Percentiles rank a stretch among this genome's conserved stretches.
phyloP scores from a whole-genome alignment of 2,113 vertebrate species.

The Campylorhamphus procurvoides region DNA sequence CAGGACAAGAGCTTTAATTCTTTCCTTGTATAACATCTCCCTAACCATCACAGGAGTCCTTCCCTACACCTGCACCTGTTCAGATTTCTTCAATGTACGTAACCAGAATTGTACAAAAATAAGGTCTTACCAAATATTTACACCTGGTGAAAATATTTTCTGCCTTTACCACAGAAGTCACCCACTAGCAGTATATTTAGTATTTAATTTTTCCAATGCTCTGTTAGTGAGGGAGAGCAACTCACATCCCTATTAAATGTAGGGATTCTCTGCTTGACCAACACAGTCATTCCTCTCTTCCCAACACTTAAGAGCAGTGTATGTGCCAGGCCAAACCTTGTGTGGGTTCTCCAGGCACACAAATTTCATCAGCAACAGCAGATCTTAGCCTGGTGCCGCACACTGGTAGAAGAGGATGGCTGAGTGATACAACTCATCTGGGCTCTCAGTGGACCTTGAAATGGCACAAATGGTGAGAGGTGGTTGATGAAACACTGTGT shows the following conservation, averaged over 20 bases:
- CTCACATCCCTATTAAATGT: not conserved
- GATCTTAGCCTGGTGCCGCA: not conserved
- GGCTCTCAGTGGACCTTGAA: not conserved
- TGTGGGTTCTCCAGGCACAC: not conserved
- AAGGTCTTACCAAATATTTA: not conserved
- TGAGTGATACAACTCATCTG: not conserved
- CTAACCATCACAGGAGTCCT: not conserved
- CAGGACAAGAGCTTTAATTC: not conserved
- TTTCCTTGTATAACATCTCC: not conserved
- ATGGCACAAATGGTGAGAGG: not conserved
- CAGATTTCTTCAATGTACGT: not conserved
- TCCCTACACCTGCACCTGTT: not conserved
- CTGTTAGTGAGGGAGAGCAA: not conserved
- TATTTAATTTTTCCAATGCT: not conserved
- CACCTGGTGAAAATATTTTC: not conserved
- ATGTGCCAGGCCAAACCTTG: not conserved
- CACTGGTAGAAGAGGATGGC: not conserved
- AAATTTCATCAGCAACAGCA: not conserved
- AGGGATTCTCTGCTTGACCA: not conserved
- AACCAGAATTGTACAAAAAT: not conserved
- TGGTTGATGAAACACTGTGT: not conserved
- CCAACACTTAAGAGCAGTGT: not conserved
- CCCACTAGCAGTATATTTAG: not conserved
- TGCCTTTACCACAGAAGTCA: not conserved
- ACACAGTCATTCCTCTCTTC: not conserved